These are phyloP conservation scores for Mesaphorura yosii DNA, from an alignment of 1,140 invertebrate species.

Conservation along the genomic window DNA sequence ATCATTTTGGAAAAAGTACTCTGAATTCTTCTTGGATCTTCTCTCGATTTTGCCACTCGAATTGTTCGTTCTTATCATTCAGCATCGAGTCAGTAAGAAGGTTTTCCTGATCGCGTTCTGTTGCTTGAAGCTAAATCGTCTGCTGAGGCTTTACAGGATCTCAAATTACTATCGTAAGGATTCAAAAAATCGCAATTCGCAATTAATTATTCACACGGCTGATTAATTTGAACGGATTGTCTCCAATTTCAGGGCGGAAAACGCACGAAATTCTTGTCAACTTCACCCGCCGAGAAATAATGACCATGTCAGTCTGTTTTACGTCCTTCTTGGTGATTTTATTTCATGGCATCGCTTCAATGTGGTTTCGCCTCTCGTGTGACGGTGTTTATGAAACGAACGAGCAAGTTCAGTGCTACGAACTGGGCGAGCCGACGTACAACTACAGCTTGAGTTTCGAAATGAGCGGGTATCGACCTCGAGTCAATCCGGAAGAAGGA, in stretches of 20 bases:
- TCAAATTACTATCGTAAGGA: conserved; percentile 8
- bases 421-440: background rate
- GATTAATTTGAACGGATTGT: background rate
- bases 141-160: conserved; percentile 11
- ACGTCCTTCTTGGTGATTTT: background rate
- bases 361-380: conserved; percentile 10
- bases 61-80: background rate
- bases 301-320: conserved; percentile 4
- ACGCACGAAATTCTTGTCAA: conserved; percentile 1
- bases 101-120: background rate
- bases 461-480: too few relatives aligned
- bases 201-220: too few relatives aligned
- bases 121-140: background rate
- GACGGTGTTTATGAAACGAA: conserved; percentile 2
- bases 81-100: background rate
- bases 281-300: background rate
- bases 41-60: conserved; percentile 9
- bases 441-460: too few relatives aligned
- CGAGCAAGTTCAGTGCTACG: background rate
- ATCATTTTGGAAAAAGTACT: background rate
- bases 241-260: background rate
- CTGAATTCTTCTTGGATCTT: background rate
- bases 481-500: background rate
- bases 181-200: background rate
- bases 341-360: conserved; percentile 12